Evolutionary conservation across 1,140 invertebrate genomes (phyloP), one percentile per base, ranked within the genome.

Genomic region (Leptinotarsa undecemlineata): DNA sequence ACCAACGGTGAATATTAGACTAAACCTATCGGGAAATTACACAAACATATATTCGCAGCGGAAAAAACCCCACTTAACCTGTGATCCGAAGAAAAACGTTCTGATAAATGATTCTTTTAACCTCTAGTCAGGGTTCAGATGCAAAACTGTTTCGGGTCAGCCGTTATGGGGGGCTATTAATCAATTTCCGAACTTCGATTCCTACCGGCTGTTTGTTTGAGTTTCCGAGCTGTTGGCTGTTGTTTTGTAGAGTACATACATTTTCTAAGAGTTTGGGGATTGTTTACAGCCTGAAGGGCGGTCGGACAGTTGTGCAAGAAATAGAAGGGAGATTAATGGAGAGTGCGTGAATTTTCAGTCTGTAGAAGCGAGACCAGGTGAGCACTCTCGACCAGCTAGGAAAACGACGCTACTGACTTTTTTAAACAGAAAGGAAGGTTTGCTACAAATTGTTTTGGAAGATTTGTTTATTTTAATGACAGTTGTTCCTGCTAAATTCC

Each of bases 61-160:
- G 57, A 71, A 61, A 71, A 71, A 71, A 69, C 17, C 19, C 23
- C 48, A 48, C 47, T 71, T 71, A 71, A 71, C 69, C 69, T 71
- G 23, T 17, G 17, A 13, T 47, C 68, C 4, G 14, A 71, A 61
- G 69, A 60, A 61, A 67, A 76, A 64, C 68, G 75, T 42, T 14
- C 67, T 76, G 75, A 76, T 66, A 76, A 76, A 76, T 76, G 71
- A 63, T 68, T 74, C 48, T 47, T 68, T 74, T 68, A 70, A 74
- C 75, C 68, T 67, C 68, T 8, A 74, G 75, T 74, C 75, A 76
- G 66, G 71, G 75, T 47, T 76, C 75, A 72, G 72, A 76, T 76
- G 75, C 72, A 76, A 76, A 76, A 76, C 68, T 74, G 68, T 69
- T 74, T 23, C 61, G 72, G 75, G 75, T 76, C 75, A 76, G 73